phyloP scores from a whole-genome alignment of 2,797 vertebrate species.

The Odontamblyopus rebecca region DNA sequence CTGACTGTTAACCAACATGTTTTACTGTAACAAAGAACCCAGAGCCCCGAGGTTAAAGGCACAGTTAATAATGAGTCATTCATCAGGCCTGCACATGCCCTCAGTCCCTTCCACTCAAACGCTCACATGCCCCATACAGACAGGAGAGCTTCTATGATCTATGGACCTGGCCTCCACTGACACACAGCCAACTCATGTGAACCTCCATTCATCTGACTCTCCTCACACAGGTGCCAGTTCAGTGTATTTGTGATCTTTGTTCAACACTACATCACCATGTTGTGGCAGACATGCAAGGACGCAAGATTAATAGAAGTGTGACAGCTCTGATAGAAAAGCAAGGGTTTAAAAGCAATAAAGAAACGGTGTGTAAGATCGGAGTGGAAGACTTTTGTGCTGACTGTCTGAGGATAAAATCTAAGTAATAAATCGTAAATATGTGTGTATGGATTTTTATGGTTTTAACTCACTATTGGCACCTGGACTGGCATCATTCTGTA shows the following conservation, averaged over 20 bases:
- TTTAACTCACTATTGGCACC: not conserved
- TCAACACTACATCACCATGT: slow-evolving; percentile 18
- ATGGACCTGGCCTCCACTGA: slow-evolving; percentile 14
- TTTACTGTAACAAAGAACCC: slow-evolving; percentile 29
- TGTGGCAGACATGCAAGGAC: slow-evolving; percentile 18
- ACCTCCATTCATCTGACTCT: slow-evolving; percentile 38
- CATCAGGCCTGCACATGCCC: not conserved
- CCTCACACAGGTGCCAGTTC: not conserved
- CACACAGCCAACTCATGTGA: slow-evolving; percentile 38
- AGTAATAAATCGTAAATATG: not conserved
- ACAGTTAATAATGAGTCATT: slow-evolving; percentile 17
- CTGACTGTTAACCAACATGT: slow-evolving; percentile 42
- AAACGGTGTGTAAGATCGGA: too few relatives aligned
- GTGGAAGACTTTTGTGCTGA: not conserved
- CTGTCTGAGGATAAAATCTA: not conserved
- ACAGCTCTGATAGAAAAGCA: not conserved
- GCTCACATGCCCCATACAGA: not conserved
- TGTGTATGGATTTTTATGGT: not conserved
- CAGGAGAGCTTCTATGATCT: slow-evolving; percentile 20
- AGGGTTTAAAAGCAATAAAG: not conserved
- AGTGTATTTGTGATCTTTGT: slow-evolving; percentile 9
- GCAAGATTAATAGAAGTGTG: not conserved
- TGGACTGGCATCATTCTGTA: not conserved
- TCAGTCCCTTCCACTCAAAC: not conserved
- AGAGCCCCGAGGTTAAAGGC: slow-evolving; percentile 19